These are phyloP conservation scores for Fissipunctia ypsillon DNA, from an alignment of 2,888 invertebrate genomes.

Conservation along the genomic window DNA sequence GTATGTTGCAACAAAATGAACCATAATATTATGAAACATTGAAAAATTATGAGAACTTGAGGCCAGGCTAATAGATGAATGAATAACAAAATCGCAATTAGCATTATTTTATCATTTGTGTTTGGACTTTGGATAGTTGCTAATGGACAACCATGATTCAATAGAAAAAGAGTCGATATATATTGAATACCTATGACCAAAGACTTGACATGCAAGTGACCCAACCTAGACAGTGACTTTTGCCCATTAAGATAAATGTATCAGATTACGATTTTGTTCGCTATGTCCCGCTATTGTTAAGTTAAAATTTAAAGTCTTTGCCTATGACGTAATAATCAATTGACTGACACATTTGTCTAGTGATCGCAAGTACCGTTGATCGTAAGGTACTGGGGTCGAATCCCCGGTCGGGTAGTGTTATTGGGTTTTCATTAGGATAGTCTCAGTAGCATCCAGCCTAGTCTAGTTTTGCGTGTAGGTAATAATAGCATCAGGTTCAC, in stretches of 20 bases:
- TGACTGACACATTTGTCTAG: background rate
- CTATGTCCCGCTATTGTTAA: too few species aligned
- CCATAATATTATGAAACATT: background rate
- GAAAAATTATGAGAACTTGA: background rate
- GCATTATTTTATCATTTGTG: background rate
- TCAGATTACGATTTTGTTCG: too few species aligned
- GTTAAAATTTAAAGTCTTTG: too few species aligned
- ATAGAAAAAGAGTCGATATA: background rate
- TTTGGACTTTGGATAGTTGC: slow-evolving; percentile 21
- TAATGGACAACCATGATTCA: slow-evolving; percentile 3
- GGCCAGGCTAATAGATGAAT: background rate
- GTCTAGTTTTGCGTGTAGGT: background rate
- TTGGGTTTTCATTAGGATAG: background rate
- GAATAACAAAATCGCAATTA: background rate
- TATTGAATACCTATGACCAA: too few species aligned
- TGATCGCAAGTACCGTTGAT: background rate
- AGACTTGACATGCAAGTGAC: too few species aligned
- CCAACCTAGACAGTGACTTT: too few species aligned
- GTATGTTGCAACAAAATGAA: slow-evolving; percentile 84
- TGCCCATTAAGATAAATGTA: too few species aligned
- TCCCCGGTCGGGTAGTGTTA: background rate
- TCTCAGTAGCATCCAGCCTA: background rate
- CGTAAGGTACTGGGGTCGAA: background rate
- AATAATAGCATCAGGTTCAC: background rate
- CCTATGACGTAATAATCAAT: slow-evolving; percentile 1